phyloP scores from a whole-genome alignment of 2,888 invertebrate genomes.

The Macaria liturata region DNA sequence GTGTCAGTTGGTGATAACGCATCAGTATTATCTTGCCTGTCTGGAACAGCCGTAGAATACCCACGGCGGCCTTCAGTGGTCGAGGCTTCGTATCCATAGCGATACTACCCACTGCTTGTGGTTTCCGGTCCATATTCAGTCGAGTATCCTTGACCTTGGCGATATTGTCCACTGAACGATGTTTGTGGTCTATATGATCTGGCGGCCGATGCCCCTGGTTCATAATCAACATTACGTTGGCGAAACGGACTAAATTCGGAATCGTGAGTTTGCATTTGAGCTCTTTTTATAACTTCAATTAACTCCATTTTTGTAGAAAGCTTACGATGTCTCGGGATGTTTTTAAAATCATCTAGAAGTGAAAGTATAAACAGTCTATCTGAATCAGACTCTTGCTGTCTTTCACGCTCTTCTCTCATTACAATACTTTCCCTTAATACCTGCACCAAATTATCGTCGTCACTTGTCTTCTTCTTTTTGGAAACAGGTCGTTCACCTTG shows the following conservation, averaged over 20 bases:
- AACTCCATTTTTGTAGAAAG: conserved; percentile 43
- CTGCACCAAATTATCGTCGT: conserved; percentile 39
- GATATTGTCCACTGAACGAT: conserved; percentile 40
- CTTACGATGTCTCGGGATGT: conserved; percentile 41
- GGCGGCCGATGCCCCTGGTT: conserved; percentile 41
- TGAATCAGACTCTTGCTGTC: conserved; percentile 40
- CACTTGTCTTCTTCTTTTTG: conserved; percentile 41
- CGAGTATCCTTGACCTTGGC: conserved; percentile 35
- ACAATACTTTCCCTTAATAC: conserved; percentile 42
- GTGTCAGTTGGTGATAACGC: conserved; percentile 42
- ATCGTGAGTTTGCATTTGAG: conserved; percentile 39
- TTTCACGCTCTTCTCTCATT: conserved; percentile 41
- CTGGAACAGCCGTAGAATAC: conserved; percentile 36
- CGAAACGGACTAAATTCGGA: conserved; percentile 33
- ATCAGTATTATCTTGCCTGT: conserved; percentile 38
- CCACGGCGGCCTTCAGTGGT: conserved; percentile 36
- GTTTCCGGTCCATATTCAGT: conserved; percentile 34
- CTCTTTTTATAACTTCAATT: conserved; percentile 42
- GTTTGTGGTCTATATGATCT: conserved; percentile 39
- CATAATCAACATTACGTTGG: conserved; percentile 39
- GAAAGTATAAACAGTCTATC: conserved; percentile 39
- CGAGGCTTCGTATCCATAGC: conserved; percentile 32
- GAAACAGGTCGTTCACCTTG: conserved; percentile 39
- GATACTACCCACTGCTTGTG: conserved; percentile 36
- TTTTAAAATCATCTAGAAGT: conserved; percentile 41